Base-by-base conservation (phyloP, 2,888 invertebrate species). In the Ophion slaviceki region DNA sequence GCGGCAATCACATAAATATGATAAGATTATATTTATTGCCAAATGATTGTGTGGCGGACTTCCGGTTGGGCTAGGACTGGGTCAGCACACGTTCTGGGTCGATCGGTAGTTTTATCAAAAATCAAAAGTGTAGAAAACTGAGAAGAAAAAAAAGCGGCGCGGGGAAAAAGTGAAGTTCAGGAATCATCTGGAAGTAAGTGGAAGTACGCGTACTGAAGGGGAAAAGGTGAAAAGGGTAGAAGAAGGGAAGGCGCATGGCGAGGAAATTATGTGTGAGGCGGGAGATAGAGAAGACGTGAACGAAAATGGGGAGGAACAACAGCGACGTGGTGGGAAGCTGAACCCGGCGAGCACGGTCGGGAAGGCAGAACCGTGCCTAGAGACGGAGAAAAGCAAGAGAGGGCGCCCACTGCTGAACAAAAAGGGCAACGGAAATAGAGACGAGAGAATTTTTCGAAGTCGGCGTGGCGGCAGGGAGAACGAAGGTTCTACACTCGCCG, bases 231-330 rank as follows among this genome's bases (percentile, higher is more conserved):
- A 70, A 70, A 17, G 28, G 24, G 24, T 47, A 4, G 24, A 24
- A 47, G 28, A 70, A n/a, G 47, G 5, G 14, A 14, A 53, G 53
- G 14, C 8, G 14, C 20, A 57, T 28, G 32, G 20, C 8, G 20
- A 57, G n/a, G 57, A 70, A 53, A 53, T 53, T 70, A 70, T 24
- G 68, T 45, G 70, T 14, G 53, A 53, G 5, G 24, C n/a, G 57
- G 40, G 71, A 57, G 71, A 8, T 6, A 40, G 17, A 57, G 71
- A 32, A 57, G 53, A 5, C 28, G 3, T 28, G 28, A 28, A n/a
- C 11, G 2, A 32, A 4, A 32, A 71, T 7, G 24, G 71, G 71
- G 53, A 71, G 28, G 28, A 28, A 28, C 28, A 28, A 28, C 28
- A 28, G 28, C 28, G 28, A 2, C 28, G 28, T 28, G 28, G 28